Evolutionary conservation across 2,113 vertebrate genomes (phyloP).

Genomic region (Ctenomys sociabilis): DNA sequence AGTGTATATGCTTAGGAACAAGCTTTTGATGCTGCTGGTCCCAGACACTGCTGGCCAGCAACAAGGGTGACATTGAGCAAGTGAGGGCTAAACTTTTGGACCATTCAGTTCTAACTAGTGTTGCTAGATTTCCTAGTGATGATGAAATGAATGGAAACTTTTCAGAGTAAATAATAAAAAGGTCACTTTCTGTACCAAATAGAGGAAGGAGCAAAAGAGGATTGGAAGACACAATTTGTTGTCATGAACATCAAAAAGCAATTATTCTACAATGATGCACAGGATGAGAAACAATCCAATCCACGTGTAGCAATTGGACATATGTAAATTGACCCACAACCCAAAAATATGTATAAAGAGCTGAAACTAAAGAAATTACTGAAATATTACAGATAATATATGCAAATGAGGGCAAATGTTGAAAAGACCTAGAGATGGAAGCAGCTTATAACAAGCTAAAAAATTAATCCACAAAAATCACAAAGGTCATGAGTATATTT

Average conservation of each 20-base stretch:
- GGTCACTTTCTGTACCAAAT: not conserved
- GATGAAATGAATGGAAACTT: constrained; percentile 95
- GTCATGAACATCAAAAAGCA: not conserved
- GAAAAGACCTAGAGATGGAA: constrained; percentile 95
- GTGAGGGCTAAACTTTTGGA: constrained; percentile 94
- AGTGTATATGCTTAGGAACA: constrained; percentile 93
- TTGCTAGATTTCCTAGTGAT: constrained; percentile 92
- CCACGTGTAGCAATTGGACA: not conserved
- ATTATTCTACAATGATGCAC: not conserved
- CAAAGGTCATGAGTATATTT: constrained; percentile 99
- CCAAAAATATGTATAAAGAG: constrained; percentile 98
- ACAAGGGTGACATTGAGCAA: constrained; percentile 98
- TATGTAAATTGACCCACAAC: constrained; percentile 96
- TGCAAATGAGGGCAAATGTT: constrained; percentile 98
- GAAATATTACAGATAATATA: constrained; percentile 99
- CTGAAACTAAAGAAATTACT: constrained; percentile 97
- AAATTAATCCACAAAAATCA: constrained; percentile 95
- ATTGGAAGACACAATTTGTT: not conserved
- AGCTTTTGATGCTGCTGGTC: constrained; percentile 90
- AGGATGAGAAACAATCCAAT: not conserved
- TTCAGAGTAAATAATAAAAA: constrained; percentile 79
- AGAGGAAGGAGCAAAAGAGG: not conserved
- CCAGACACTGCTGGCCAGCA: constrained; percentile 93
- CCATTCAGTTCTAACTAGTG: constrained; percentile 95
- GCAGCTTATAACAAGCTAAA: constrained; percentile 92